A percentile compares a stretch with the other conserved stretches of the same genome.
phyloP scores from a whole-genome alignment of 2,113 vertebrate genomes.

The Triplophysa tibetana region DNA sequence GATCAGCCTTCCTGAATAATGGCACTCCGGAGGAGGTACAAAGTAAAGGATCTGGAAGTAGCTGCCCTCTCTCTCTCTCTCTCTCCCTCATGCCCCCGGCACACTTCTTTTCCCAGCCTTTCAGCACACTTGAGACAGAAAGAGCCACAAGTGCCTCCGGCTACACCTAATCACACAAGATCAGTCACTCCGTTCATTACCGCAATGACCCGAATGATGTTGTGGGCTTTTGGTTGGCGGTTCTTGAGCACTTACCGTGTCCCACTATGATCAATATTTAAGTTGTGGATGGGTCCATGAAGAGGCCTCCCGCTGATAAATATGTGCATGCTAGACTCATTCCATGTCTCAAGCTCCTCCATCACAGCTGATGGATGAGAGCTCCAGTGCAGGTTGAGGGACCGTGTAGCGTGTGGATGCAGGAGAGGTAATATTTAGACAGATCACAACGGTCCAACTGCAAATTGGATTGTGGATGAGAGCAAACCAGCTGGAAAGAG shows the following conservation, averaged over 20 bases:
- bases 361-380: slow-evolving; percentile 34
- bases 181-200: slow-evolving; percentile 32
- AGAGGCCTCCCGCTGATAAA: slow-evolving; percentile 41
- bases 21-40: background rate
- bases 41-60: slow-evolving; percentile 12
- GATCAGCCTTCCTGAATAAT: slow-evolving; percentile 34
- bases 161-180: slow-evolving; percentile 26
- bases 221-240: slow-evolving; percentile 28
- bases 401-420: slow-evolving; percentile 20
- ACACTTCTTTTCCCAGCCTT: background rate
- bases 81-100: background rate
- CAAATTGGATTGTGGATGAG: slow-evolving; percentile 28
- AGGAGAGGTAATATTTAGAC: slow-evolving; percentile 53
- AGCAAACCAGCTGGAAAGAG: slow-evolving; percentile 23
- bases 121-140: slow-evolving; percentile 11
- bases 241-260: slow-evolving; percentile 27
- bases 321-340: slow-evolving; percentile 16
- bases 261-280: slow-evolving; percentile 54
- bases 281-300: slow-evolving; percentile 32
- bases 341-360: slow-evolving; percentile 10
- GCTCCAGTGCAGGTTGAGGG: slow-evolving; percentile 4
- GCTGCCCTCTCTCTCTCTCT: background rate
- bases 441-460: slow-evolving; percentile 48
- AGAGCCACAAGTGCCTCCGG: slow-evolving; percentile 5
- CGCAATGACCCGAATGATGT: slow-evolving; percentile 33